Evolutionary conservation across 2,888 invertebrate species (phyloP).

Genomic region (Tineola bisselliella): DNA sequence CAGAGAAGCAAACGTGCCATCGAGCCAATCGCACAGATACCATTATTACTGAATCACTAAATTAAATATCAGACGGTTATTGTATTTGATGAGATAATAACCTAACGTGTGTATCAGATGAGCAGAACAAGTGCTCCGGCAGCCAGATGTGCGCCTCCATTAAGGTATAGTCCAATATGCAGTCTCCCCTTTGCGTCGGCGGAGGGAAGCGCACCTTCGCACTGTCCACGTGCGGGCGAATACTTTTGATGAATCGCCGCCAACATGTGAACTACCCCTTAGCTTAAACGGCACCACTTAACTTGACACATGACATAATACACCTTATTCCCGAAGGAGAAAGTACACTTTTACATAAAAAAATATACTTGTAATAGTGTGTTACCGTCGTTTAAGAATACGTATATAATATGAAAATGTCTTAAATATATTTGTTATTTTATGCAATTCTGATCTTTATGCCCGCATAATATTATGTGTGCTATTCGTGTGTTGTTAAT

Average conservation of each 20-base stretch:
- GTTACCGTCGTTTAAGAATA: neutral
- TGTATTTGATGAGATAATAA: too few relatives aligned
- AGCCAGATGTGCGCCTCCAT: neutral
- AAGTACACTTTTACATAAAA: neutral
- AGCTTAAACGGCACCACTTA: slow-evolving; percentile 44
- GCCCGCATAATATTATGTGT: neutral
- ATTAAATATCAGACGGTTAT: too few relatives aligned
- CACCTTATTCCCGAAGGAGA: slow-evolving; percentile 15
- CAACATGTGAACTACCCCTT: slow-evolving; percentile 67
- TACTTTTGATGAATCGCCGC: slow-evolving; percentile 62
- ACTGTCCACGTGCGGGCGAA: slow-evolving; percentile 58
- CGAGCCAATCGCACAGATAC: too few relatives aligned
- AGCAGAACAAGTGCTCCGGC: too few relatives aligned
- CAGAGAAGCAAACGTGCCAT: too few relatives aligned
- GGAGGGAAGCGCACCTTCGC: neutral
- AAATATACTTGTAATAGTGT: neutral
- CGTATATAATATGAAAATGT: neutral
- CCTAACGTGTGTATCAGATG: too few relatives aligned
- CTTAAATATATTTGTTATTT: neutral
- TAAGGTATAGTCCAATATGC: neutral
- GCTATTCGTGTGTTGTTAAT: neutral
- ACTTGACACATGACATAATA: slow-evolving; percentile 19
- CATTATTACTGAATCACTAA: too few relatives aligned
- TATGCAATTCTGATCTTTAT: neutral
- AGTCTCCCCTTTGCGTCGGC: neutral